Conservation (phyloP, 2,888 invertebrate genomes). For the Drepana falcataria region DNA sequence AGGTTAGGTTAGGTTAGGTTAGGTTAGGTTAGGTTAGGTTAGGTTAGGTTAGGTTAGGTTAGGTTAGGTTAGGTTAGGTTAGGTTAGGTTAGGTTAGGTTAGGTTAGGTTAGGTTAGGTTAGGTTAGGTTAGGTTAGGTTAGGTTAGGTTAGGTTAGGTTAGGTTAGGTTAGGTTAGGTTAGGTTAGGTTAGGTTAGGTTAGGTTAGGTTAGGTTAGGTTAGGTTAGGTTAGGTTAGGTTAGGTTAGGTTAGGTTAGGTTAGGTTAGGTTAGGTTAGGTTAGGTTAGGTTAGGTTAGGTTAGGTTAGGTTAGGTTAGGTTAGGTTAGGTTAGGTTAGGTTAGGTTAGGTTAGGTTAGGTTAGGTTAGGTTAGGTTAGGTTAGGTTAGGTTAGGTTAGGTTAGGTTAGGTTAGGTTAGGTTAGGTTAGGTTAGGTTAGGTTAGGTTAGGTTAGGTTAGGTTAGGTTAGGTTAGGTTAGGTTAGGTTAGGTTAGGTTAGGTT, state of each 20-base stretch:
- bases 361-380: no score
- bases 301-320: constrained; percentile 17
- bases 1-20: constrained; percentile 15
- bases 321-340: no score
- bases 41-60: constrained; percentile 15
- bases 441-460: no score
- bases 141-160: constrained; percentile 18
- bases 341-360: no score
- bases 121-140: constrained; percentile 13
- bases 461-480: no score
- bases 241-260: constrained; percentile 9
- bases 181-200: constrained; percentile 10
- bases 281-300: constrained; percentile 10
- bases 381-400: no score
- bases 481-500: no score
- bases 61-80: constrained; percentile 11
- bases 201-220: constrained; percentile 9
- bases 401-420: no score
- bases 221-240: constrained; percentile 11
- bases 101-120: constrained; percentile 11
- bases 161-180: constrained; percentile 17
- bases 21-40: constrained; percentile 14
- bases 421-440: no score
- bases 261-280: constrained; percentile 13
- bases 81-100: constrained; percentile 11